phyloP scores from a whole-genome alignment of 2,113 vertebrate species.

The Phyllostomus discolor region DNA sequence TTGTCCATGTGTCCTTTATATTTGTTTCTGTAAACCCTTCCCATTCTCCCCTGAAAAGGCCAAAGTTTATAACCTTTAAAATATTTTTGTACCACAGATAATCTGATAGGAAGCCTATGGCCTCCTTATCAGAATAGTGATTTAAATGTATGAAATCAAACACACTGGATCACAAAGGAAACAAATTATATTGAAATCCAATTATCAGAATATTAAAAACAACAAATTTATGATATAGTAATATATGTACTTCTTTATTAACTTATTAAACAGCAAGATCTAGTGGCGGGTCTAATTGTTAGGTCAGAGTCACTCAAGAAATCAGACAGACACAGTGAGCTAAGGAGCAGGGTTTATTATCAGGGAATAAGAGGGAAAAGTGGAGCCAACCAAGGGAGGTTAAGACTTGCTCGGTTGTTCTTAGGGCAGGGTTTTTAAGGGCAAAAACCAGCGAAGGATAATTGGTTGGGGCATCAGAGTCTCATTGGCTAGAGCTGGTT shows the following conservation, averaged over 20 bases:
- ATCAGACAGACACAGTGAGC: too few species aligned
- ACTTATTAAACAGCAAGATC: neutral
- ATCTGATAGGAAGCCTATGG: neutral
- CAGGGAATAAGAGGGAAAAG: too few species aligned
- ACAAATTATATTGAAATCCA: neutral
- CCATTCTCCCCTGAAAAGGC: neutral
- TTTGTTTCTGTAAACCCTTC: too few species aligned
- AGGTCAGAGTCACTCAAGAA: too few species aligned
- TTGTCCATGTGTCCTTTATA: too few species aligned
- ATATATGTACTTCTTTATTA: neutral
- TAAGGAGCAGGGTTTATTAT: too few species aligned
- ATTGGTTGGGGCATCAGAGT: too few species aligned
- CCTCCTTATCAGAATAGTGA: neutral
- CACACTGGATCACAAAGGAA: neutral
- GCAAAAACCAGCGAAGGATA: too few species aligned
- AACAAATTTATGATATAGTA: neutral
- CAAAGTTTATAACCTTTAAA: neutral
- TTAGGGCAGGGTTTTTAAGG: too few species aligned
- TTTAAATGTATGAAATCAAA: conserved; percentile 14
- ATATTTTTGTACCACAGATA: neutral
- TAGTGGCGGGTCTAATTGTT: neutral
- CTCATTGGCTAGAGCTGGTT: too few species aligned
- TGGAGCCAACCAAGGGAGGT: too few species aligned
- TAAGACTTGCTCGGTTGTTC: too few species aligned
- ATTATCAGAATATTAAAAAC: neutral